Conservation (phyloP, 1,140 invertebrate genomes). For the Grapholita molesta region DNA sequence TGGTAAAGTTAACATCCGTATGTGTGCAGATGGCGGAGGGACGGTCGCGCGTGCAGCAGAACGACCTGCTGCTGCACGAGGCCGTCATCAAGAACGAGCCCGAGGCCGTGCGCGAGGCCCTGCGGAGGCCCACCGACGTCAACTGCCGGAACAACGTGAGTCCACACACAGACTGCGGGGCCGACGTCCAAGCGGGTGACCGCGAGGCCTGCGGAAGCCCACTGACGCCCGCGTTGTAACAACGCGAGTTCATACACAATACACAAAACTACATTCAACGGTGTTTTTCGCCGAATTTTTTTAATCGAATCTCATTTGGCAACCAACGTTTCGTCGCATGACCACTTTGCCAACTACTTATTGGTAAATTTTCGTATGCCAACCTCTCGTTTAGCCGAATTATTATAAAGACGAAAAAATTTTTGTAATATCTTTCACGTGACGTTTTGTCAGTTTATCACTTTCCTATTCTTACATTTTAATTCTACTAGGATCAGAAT, state of each 20-base stretch:
- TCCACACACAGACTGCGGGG: not conserved
- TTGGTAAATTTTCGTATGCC: no score
- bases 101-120: constrained; percentile 80
- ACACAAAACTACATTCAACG: not conserved
- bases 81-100: constrained; percentile 86
- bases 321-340: no score
- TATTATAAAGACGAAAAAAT: no score
- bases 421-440: no score
- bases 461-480: no score
- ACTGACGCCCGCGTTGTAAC: constrained; percentile 71
- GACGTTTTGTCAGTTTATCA: no score
- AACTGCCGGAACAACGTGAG: constrained; percentile 85
- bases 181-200: not conserved
- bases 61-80: constrained; percentile 84
- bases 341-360: no score
- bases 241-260: constrained; percentile 76
- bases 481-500: no score
- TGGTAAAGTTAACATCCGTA: no score
- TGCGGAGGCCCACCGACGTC: constrained; percentile 82
- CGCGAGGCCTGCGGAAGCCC: not conserved
- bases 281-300: no score
- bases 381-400: no score
- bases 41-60: constrained; percentile 79
- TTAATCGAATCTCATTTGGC: no score
- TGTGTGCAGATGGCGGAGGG: constrained; percentile 48